phyloP scores from a whole-genome alignment of 1,140 invertebrate species.

The Drosophila quadrilineata region DNA sequence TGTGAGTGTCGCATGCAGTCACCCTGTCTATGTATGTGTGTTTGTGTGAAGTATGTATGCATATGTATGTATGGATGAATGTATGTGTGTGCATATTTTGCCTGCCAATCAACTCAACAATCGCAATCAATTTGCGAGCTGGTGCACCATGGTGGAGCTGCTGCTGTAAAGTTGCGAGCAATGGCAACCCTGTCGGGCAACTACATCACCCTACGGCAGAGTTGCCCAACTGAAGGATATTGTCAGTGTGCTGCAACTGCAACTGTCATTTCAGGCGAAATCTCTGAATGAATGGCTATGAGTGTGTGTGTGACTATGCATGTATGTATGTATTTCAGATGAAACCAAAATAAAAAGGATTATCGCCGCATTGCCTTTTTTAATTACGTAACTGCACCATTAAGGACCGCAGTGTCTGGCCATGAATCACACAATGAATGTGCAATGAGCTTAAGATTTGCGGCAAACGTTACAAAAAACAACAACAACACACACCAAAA shows the following conservation, averaged over 20 bases:
- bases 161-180: too few species aligned
- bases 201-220: neutral
- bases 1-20: slow-evolving; percentile 67
- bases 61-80: slow-evolving; percentile 16
- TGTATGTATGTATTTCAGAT: slow-evolving; percentile 43
- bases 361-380: slow-evolving; percentile 64
- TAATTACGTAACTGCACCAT: slow-evolving; percentile 76
- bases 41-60: neutral
- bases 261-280: slow-evolving; percentile 62
- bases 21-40: slow-evolving; percentile 8
- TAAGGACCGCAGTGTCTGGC: slow-evolving; percentile 54
- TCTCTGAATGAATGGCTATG: slow-evolving; percentile 19
- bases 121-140: slow-evolving; percentile 74
- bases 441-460: slow-evolving; percentile 36
- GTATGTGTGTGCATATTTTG: slow-evolving; percentile 49
- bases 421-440: slow-evolving; percentile 43
- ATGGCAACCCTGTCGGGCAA: neutral
- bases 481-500: neutral
- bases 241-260: slow-evolving; percentile 59
- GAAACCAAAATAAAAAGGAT: slow-evolving; percentile 41
- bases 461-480: slow-evolving; percentile 11
- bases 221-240: slow-evolving; percentile 36
- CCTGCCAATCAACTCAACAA: slow-evolving; percentile 79
- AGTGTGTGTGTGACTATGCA: slow-evolving; percentile 8
- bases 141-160: too few species aligned